Evolutionary conservation across 2,888 invertebrate genomes (phyloP), one percentile per base, ranked within the genome.

Genomic region (Drosophila formosana): DNA sequence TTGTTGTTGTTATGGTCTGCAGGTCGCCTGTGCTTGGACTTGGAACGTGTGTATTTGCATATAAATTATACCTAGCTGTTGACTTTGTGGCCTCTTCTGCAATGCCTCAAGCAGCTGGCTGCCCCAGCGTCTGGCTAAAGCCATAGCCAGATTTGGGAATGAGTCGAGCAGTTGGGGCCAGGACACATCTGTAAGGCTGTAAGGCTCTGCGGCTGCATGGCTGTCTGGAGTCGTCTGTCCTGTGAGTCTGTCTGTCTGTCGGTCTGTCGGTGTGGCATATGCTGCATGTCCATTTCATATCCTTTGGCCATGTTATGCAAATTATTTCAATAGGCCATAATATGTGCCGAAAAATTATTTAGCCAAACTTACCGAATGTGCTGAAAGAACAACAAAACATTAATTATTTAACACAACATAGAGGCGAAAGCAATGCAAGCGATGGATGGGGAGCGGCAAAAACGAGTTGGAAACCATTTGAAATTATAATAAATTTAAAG

Each of bases 51-150:
- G 84, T 86, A 86, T 85, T 85, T 85, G 86, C 84, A 85, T 86
- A 85, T 86, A 85, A 85, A 85, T 85, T 85, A 85, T 86, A 83
- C 82, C 74, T 75, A 80, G 85, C 79, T 82, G 85, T 84, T 83
- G 82, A 83, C 82, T 83, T 83, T 84, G 82, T 83, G 83, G 78
- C 83, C 82, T 85, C 81, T 67, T 69, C 78, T 72, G 82, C 82
- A 84, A 82, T 82, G 82, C 85, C 85, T 82, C 76, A 81, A 82
- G 85, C 85, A 75, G 66, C 67, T 55, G 69, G 66, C 56, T 78
- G 71, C 49, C 37, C 58, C 63, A 45, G 62, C 52, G 77, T 77
- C 74, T 76, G 60, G 58, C 60, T 32, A 41, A 34, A 37, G 28
- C 61, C 25, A 8, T 4, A 23, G 57, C 7, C 26, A 55, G 25